phyloP scores from a whole-genome alignment of 2,797 vertebrate species.

The Diplodus puntazzo region DNA sequence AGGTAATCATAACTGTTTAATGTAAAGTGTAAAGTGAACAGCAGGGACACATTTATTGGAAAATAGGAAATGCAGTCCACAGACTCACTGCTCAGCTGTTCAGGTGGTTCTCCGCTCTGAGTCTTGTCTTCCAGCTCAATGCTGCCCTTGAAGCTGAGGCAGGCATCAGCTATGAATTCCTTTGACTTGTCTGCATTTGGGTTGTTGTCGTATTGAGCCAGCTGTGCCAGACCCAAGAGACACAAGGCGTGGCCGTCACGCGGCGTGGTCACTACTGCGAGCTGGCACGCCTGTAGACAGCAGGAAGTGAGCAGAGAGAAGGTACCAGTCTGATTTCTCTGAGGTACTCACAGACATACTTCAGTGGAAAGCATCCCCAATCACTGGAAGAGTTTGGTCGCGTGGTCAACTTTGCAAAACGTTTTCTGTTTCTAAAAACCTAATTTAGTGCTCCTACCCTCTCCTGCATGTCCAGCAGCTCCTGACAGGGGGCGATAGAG shows the following conservation, averaged over 20 bases:
- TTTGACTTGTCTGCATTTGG: constrained; percentile 56
- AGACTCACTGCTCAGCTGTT: constrained; percentile 78
- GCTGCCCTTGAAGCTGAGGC: constrained; percentile 82
- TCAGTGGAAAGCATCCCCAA: not conserved
- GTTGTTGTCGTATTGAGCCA: constrained; percentile 77
- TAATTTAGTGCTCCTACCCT: constrained; percentile 52
- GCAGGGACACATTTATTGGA: not conserved
- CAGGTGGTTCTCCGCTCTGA: constrained; percentile 66
- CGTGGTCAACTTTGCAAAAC: too few species aligned
- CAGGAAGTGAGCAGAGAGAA: not conserved
- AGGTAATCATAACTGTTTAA: not conserved
- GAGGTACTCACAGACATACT: too few species aligned
- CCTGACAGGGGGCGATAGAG: constrained; percentile 69
- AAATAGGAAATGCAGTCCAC: too few species aligned
- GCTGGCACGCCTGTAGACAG: constrained; percentile 73
- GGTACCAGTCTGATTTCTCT: not conserved
- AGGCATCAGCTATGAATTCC: constrained; percentile 60
- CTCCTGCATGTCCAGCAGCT: constrained; percentile 76
- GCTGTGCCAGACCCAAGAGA: constrained; percentile 78
- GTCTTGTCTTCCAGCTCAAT: constrained; percentile 75
- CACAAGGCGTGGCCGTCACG: constrained; percentile 74
- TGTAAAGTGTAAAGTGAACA: not conserved
- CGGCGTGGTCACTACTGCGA: constrained; percentile 72
- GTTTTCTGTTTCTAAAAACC: too few species aligned
- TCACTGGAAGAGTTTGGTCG: too few species aligned